phyloP scores from a whole-genome alignment of 64 coral and sea anemone species.

The Cladopsammia gracilis region DNA sequence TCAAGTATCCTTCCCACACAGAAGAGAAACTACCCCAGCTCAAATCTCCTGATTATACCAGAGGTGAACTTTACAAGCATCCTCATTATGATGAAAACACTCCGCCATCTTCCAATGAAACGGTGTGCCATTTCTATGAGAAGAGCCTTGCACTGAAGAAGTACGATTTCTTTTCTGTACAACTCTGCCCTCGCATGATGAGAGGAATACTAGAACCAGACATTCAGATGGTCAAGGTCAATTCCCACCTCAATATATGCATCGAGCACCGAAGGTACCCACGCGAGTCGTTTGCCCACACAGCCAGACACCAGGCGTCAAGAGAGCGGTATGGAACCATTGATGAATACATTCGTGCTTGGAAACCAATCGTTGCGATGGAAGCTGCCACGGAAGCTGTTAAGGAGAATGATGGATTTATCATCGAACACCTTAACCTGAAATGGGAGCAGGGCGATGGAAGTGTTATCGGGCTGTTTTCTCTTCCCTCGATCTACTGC shows the following conservation, averaged over 20 bases:
- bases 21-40: neutral
- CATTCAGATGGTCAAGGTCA: constrained; percentile 66
- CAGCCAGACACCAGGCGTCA: constrained; percentile 50
- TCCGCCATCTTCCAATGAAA: neutral
- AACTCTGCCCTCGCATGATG: constrained; percentile 55
- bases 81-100: constrained; percentile 32
- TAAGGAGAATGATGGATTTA: constrained; percentile 67
- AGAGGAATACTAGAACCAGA: constrained; percentile 61
- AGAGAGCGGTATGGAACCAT: constrained; percentile 23
- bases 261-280: constrained; percentile 74
- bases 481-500: neutral
- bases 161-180: constrained; percentile 57
- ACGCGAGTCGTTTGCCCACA: constrained; percentile 49
- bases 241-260: constrained; percentile 53
- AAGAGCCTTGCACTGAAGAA: constrained; percentile 50
- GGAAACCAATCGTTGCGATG: constrained; percentile 76
- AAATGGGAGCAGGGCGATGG: neutral
- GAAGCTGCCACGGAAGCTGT: constrained; percentile 73
- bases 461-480: neutral
- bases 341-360: constrained; percentile 45
- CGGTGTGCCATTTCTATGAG: constrained; percentile 58
- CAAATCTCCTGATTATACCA: neutral
- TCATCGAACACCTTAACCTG: constrained; percentile 47
- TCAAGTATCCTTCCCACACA: neutral
- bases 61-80: constrained; percentile 54